Percentiles rank a stretch among this genome's conserved stretches.
Conservation (phyloP, 2,113 vertebrate genomes). For the Isichthys henryi region DNA sequence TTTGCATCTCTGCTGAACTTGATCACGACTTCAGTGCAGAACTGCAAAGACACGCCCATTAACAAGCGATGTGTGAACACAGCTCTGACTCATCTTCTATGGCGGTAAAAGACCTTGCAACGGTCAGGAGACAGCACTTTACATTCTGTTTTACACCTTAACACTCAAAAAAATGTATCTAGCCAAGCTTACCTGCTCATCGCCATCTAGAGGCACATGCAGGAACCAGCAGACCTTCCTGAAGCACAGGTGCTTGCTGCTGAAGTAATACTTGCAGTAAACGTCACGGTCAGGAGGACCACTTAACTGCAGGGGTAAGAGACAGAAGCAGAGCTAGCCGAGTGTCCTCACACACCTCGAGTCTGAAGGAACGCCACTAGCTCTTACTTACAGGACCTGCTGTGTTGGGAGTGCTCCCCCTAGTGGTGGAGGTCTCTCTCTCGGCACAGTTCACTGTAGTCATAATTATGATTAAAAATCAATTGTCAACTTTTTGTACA, state of each 20-base stretch:
- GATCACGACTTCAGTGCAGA: constrained; percentile 71
- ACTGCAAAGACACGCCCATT: constrained; percentile 44
- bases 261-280: constrained; percentile 83
- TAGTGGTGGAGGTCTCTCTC: neutral
- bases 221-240: constrained; percentile 64
- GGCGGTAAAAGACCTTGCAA: neutral
- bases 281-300: constrained; percentile 46
- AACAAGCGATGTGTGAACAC: neutral
- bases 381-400: neutral
- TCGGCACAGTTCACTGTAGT: neutral
- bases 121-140: too few species aligned
- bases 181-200: constrained; percentile 76
- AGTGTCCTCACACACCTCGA: constrained; percentile 14
- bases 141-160: neutral
- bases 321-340: constrained; percentile 29
- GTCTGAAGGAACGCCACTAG: neutral
- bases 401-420: neutral
- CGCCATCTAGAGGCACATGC: constrained; percentile 65
- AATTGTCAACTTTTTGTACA: neutral
- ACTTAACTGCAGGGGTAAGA: neutral
- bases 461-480: neutral
- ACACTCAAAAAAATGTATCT: neutral
- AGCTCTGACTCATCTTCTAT: constrained; percentile 19
- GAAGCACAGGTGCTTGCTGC: constrained; percentile 62
- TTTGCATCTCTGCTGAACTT: constrained; percentile 61